phyloP scores from a whole-genome alignment of 2,113 vertebrate species.

The Ursus arctos region DNA sequence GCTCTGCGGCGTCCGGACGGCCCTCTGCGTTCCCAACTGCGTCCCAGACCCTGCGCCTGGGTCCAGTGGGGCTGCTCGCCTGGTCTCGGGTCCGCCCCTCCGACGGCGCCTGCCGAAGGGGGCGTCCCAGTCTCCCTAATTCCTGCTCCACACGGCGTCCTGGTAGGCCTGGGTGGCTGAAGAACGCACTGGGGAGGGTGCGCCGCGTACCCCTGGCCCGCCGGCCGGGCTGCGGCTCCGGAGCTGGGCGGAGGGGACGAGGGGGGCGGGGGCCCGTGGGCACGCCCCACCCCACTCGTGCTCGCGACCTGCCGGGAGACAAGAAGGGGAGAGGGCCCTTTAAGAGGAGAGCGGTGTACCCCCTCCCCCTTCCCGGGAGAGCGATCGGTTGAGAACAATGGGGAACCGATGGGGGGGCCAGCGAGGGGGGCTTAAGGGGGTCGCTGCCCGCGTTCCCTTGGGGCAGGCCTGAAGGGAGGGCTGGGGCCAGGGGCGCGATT shows the following conservation, averaged over 20 bases:
- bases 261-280: constrained; percentile 79
- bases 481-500: neutral
- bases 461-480: neutral
- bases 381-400: constrained; percentile 75
- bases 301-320: constrained; percentile 75
- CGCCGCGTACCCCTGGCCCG: neutral
- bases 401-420: constrained; percentile 60
- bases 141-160: neutral
- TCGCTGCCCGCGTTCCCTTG: neutral
- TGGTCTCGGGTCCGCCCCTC: neutral
- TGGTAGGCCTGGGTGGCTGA: constrained; percentile 1
- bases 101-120: constrained; percentile 68
- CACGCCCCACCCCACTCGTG: constrained; percentile 82
- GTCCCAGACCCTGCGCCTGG: constrained; percentile 27
- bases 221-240: neutral
- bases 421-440: constrained; percentile 25
- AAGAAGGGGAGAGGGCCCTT: constrained; percentile 77
- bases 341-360: constrained; percentile 75
- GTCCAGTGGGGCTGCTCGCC: neutral
- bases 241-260: neutral
- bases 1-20: neutral
- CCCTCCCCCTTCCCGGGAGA: constrained; percentile 75
- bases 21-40: neutral
- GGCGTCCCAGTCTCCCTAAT: constrained; percentile 6
- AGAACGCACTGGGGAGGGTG: constrained; percentile 29